Percentiles rank a stretch among this genome's conserved stretches.
phyloP scores from a whole-genome alignment of 1,140 invertebrate species.

The Drosophila mojavensis region DNA sequence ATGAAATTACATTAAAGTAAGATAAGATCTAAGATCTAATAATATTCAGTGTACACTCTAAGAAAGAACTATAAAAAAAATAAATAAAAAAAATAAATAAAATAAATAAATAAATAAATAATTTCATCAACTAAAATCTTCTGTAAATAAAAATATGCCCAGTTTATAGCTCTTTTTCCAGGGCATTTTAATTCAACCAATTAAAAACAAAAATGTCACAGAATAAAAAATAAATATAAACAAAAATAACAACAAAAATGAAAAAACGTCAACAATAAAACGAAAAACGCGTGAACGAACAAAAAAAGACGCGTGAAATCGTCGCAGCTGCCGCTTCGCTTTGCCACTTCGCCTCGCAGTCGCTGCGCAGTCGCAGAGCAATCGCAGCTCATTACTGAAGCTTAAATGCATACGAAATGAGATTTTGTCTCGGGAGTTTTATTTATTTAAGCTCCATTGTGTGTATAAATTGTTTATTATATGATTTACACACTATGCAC shows the following conservation, averaged over 20 bases:
- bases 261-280: conserved; percentile 20
- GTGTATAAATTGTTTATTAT: conserved; percentile 63
- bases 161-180: not conserved
- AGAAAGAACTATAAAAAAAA: no score
- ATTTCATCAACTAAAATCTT: no score
- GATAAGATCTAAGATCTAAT: no score
- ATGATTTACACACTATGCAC: conserved; percentile 47
- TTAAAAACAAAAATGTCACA: conserved; percentile 1
- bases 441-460: conserved; percentile 59
- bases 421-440: conserved; percentile 52
- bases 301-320: conserved; percentile 28
- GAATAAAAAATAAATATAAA: conserved; percentile 15
- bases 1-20: no score
- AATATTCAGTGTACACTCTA: no score
- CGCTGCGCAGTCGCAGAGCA: conserved; percentile 6
- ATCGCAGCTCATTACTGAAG: conserved; percentile 66
- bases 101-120: no score
- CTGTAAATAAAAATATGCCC: no score
- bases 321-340: conserved; percentile 19
- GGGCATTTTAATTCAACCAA: conserved; percentile 1
- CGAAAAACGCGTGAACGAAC: conserved; percentile 37
- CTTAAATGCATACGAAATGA: conserved; percentile 79
- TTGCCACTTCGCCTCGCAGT: conserved; percentile 9
- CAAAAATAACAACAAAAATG: not conserved
- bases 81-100: no score